These are phyloP conservation scores for Lemur catta DNA, from an alignment of 2,797 vertebrate species.

Conservation along the genomic window DNA sequence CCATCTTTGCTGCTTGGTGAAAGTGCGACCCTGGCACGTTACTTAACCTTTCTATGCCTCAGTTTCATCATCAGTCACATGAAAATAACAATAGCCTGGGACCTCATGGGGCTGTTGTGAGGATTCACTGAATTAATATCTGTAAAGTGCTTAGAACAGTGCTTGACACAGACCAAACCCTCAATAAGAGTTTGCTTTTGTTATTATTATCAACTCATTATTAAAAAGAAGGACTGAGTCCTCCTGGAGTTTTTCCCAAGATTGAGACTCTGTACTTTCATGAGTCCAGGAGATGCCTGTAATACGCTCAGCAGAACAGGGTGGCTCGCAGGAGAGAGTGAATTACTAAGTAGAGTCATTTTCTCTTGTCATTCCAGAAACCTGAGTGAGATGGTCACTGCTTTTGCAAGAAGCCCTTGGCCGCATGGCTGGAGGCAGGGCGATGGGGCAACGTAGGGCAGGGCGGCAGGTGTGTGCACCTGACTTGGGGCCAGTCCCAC, in stretches of 20 bases:
- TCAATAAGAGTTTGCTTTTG: background rate
- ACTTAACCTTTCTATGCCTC: too few species aligned
- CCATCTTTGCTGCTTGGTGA: background rate
- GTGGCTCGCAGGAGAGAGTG: background rate
- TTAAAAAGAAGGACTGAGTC: background rate
- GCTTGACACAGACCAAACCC: background rate
- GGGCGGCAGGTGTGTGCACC: constrained; percentile 65
- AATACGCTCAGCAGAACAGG: too few species aligned
- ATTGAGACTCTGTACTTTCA: rapidly evolving
- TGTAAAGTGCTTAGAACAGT: rapidly evolving
- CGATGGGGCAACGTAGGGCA: rapidly evolving
- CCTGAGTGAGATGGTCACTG: background rate
- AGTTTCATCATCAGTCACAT: rapidly evolving
- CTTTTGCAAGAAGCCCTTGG: rapidly evolving
- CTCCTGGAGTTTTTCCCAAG: background rate
- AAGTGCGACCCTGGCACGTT: background rate
- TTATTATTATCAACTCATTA: background rate
- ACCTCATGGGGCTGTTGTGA: rapidly evolving
- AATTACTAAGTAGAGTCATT: background rate
- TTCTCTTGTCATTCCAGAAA: background rate
- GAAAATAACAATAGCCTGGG: background rate
- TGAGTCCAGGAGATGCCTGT: background rate
- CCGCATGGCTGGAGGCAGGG: rapidly evolving
- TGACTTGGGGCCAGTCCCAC: background rate
- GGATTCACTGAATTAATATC: background rate